These are phyloP conservation scores for Sarcophilus harrisii DNA, from an alignment of 2,797 vertebrate species.

Conservation along the genomic window DNA sequence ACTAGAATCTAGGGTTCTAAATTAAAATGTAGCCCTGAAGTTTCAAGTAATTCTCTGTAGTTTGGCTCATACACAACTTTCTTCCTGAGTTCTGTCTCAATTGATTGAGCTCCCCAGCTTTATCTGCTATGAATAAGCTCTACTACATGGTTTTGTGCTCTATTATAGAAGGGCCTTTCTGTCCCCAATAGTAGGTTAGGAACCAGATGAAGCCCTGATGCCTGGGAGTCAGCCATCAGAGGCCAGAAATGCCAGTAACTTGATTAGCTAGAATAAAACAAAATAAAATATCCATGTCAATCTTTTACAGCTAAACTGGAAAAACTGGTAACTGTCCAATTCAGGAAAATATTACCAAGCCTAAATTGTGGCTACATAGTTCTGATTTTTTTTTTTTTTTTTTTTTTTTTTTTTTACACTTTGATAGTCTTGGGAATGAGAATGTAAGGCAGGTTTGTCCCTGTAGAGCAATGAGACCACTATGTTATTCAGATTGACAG, in stretches of 20 bases:
- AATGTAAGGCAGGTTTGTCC: neutral
- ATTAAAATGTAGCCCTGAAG: neutral
- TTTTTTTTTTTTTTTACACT: neutral
- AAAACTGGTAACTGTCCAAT: conserved; percentile 59
- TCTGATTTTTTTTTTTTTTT: neutral
- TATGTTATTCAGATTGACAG: neutral
- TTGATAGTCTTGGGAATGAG: neutral
- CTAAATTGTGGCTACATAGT: neutral
- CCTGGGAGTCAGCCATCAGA: neutral
- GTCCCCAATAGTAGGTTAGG: neutral
- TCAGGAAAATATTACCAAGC: neutral
- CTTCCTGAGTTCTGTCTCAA: neutral
- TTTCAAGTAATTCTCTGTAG: neutral
- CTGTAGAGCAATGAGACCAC: neutral
- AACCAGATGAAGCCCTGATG: neutral
- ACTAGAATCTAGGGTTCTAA: neutral
- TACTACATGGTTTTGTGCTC: neutral
- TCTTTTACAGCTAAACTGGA: conserved; percentile 53
- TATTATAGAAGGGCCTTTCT: neutral
- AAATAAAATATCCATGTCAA: neutral
- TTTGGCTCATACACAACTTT: neutral
- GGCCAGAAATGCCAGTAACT: neutral
- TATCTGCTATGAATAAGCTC: neutral
- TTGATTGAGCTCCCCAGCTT: neutral
- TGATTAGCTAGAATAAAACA: neutral